Percentiles rank a stretch among this genome's conserved stretches.
These are phyloP conservation scores for Andricus curvator DNA, from an alignment of 2,888 invertebrate genomes.

Conservation along the genomic window DNA sequence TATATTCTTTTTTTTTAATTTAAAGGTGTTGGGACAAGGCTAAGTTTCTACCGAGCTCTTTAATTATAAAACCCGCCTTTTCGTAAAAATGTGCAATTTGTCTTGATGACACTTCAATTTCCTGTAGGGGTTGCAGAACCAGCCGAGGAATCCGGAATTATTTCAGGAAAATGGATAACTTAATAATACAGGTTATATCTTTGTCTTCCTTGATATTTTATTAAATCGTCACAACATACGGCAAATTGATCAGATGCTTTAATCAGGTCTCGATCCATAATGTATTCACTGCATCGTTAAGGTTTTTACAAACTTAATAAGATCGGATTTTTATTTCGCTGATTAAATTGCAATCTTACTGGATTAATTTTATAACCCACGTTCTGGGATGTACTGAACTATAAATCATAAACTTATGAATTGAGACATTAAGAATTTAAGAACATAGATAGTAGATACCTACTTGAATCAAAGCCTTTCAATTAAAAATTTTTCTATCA, in stretches of 20 bases:
- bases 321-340: background rate
- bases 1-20: too few relatives aligned
- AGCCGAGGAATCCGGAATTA: background rate
- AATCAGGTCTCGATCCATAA: background rate
- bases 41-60: too few relatives aligned
- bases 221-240: background rate
- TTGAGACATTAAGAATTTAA: too few relatives aligned
- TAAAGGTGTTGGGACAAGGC: too few relatives aligned
- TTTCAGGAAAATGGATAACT: constrained; percentile 24
- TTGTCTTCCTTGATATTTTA: background rate
- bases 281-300: background rate
- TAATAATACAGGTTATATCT: constrained; percentile 6
- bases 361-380: too few relatives aligned
- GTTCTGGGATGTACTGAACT: background rate
- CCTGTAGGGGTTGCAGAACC: constrained; percentile 7
- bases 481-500: too few relatives aligned
- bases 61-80: background rate
- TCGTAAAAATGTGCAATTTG: constrained; percentile 3
- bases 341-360: background rate
- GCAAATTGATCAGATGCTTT: background rate
- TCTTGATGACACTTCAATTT: constrained; percentile 18
- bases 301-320: background rate
- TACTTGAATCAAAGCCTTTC: too few relatives aligned
- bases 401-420: too few relatives aligned
- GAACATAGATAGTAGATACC: too few relatives aligned